Percentiles rank a stretch among this genome's conserved stretches.
Evolutionary conservation across 2,113 vertebrate genomes (phyloP).

Genomic region (Saiga tatarica): DNA sequence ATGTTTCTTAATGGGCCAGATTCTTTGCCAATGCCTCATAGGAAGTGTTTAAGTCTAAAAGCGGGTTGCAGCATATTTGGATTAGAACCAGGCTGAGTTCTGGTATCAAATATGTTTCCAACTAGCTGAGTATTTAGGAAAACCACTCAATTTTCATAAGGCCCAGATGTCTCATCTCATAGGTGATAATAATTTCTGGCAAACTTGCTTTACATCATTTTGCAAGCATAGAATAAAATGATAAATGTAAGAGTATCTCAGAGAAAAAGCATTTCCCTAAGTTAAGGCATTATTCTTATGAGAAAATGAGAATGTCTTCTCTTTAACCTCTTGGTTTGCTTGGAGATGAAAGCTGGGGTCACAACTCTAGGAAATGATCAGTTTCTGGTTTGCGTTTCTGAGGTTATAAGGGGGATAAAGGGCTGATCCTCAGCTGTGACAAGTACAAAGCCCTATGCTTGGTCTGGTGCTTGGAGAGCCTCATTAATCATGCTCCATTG

Average conservation of each 20-base stretch:
- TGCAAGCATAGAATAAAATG: not conserved
- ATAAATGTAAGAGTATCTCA: not conserved
- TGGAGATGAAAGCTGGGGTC: conserved; percentile 45
- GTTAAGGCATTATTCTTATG: conserved; percentile 11
- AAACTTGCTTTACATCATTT: not conserved
- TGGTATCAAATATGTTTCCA: not conserved
- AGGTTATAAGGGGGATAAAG: conserved; percentile 47
- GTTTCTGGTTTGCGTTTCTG: conserved; percentile 65
- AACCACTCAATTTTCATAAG: not conserved
- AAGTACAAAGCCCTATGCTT: conserved; percentile 30
- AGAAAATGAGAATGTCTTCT: conserved; percentile 22
- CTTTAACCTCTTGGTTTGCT: conserved; percentile 40
- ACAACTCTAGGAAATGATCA: conserved; percentile 44
- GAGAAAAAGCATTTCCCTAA: conserved; percentile 9
- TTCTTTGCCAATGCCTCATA: not conserved
- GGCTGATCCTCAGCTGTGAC: conserved; percentile 58
- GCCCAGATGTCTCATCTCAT: not conserved
- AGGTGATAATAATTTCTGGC: conserved; percentile 15
- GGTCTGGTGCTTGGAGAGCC: conserved; percentile 28
- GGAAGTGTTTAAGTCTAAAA: not conserved
- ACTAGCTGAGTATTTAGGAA: not conserved
- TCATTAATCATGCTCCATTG: conserved; percentile 68
- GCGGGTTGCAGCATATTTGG: not conserved
- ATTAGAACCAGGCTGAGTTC: not conserved
- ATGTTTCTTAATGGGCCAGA: not conserved